Evolutionary conservation across 2,888 invertebrate genomes (phyloP), one percentile per base, ranked within the genome.

Genomic region (Dilophus febrilis): DNA sequence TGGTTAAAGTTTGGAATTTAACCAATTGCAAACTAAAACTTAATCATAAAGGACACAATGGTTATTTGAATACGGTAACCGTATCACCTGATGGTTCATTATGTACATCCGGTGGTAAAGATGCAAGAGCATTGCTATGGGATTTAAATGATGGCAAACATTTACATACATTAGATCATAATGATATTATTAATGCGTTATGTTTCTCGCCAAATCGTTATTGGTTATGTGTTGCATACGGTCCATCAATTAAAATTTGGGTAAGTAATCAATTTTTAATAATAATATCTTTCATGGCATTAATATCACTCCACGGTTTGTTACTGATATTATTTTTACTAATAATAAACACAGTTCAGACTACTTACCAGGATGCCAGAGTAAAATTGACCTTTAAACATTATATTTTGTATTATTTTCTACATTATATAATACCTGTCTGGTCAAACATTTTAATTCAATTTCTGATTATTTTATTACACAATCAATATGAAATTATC

Each of bases 131-230:
- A 10, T 91, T 98, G 86, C 71, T 98, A 49, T 99, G 97, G 98
- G 98, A 98, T 65, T 70, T 98, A 60, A 97, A 97, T 64, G 98
- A 98, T 60, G 95, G 94, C 68, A 97, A 98, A 67, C 95, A 97
- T 65, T 72, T 98, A 58, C 97, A 98, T 71, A 97, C 97, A n/a
- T 69, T 98, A 55, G 94, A 95, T 60, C 97, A 97, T 65, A 94
- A 92, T 65, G 95, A 95, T 60, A 87, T 88, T 63, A 97, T 98
- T 67, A 95, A 94, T 53, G 87, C 97, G 4, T 70, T 98, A 53
- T 91, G 92, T 76, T 98, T 99, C 81, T 94, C 94, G 47, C 98
- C 98, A 46, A 98, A 98, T 71, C 80, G 95, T 58, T 98, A 98
- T 60, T 98, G 98, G 98, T 74, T 99, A 48, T 98, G 98, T 64